Base-by-base conservation (phyloP, 1,140 invertebrate species). In the Drosophila navojoa region DNA sequence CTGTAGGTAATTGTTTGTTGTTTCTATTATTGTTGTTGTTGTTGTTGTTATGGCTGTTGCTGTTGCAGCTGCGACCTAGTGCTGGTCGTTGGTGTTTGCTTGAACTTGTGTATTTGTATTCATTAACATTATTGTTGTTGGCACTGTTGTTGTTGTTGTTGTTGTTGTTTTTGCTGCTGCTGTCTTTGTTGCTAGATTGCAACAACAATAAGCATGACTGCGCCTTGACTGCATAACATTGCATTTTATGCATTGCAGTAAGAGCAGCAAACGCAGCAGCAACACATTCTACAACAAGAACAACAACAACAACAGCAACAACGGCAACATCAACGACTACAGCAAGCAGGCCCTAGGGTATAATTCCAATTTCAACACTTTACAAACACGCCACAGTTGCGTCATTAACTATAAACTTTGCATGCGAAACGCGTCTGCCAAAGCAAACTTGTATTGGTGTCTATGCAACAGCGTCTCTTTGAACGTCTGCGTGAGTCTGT, bases 351-450 rank as follows among this genome's bases (percentile, higher is more conserved):
- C 72, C 79, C 79, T 47, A 87, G 79, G 82, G 84, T 84, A 87
- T 87, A 87, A 87, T 87, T 87, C 89, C 82, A 87, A 89, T 87
- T 87, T 87, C 84, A 87, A 82, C 84, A 87, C 82, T 89, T 89
- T 89, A 69, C 84, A 89, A 89, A 89, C 84, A 89, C 77, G 79
- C 84, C 84, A 89, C 84, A 89, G 84, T 89, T 89, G 84, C 84
- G 84, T 84, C 84, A 89, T 89, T 89, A 89, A 89, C 84, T 84
- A 77, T 52, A 77, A 84, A 89, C 84, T 89, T 89, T 89, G 84
- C 84, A 89, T 84, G 76, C 84, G 67, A 68, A 71, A 63, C 76
- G 68, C 82, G 82, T 85, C 81, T 77, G 70, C 67, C 73, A 71
- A 45, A 45, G 67, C 29, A 62, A 22, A 44, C 22, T 66, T 71